Conservation (phyloP, 2,888 invertebrate species). For the Iselma pallidipennis region DNA sequence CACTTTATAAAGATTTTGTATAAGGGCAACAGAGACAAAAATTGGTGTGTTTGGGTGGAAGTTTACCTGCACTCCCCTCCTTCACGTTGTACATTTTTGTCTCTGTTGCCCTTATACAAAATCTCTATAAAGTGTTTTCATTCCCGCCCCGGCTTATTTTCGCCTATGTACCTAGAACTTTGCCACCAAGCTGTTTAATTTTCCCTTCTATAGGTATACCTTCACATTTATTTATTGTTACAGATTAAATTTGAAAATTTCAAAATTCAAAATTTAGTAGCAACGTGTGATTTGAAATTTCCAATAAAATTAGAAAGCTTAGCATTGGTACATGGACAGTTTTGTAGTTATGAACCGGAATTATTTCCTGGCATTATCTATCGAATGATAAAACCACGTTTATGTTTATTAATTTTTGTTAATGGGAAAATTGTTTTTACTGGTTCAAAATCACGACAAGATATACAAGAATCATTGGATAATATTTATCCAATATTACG, state of each 20-base stretch:
- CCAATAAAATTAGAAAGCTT: slow-evolving; percentile 74
- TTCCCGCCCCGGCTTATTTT: no score
- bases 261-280: slow-evolving; percentile 78
- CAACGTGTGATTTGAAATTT: slow-evolving; percentile 74
- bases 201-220: neutral
- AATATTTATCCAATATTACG: slow-evolving; percentile 94
- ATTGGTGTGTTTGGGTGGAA: no score
- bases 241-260: slow-evolving; percentile 79
- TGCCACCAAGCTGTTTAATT: no score
- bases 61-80: no score
- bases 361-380: slow-evolving; percentile 98
- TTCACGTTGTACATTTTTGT: no score
- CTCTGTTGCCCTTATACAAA: no score
- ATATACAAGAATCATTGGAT: slow-evolving; percentile 91
- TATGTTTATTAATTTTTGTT: slow-evolving; percentile 86
- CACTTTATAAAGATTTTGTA: no score
- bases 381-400: slow-evolving; percentile 83
- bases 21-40: no score
- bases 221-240: slow-evolving; percentile 36
- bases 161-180: no score
- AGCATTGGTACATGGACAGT: slow-evolving; percentile 76
- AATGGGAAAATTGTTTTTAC: slow-evolving; percentile 99
- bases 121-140: no score
- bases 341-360: slow-evolving; percentile 89
- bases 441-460: slow-evolving; percentile 89